Percentiles rank a stretch among this genome's conserved stretches.
Conservation (phyloP, 1,140 invertebrate genomes). For the Daktulosphaira vitifoliae region DNA sequence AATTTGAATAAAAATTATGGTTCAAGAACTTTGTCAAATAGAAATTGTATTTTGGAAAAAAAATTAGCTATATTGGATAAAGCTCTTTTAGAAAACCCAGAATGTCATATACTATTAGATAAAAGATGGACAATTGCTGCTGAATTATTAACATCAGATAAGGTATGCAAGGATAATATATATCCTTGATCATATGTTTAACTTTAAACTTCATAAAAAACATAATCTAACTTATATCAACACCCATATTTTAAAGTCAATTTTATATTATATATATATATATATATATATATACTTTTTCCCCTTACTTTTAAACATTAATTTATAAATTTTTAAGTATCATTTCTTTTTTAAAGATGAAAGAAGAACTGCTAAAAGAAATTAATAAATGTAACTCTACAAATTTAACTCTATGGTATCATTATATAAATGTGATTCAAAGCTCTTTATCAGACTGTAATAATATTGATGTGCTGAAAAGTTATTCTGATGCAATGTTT, state of each 20-base stretch:
- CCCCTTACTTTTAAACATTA: too few species aligned
- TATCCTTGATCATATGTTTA: too few species aligned
- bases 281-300: too few species aligned
- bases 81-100: slow-evolving; percentile 47
- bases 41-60: slow-evolving; percentile 45
- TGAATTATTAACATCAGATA: slow-evolving; percentile 48
- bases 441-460: slow-evolving; percentile 24
- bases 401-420: slow-evolving; percentile 42
- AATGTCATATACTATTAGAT: slow-evolving; percentile 45
- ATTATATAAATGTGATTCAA: slow-evolving; percentile 41
- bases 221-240: too few species aligned
- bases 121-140: slow-evolving; percentile 47
- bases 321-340: too few species aligned
- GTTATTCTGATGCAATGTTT: slow-evolving; percentile 33
- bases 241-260: too few species aligned
- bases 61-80: slow-evolving; percentile 52
- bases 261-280: too few species aligned
- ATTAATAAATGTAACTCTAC: slow-evolving; percentile 36
- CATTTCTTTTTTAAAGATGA: too few species aligned
- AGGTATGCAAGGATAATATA: slow-evolving; percentile 32
- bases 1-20: slow-evolving; percentile 45
- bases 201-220: too few species aligned
- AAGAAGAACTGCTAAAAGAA: slow-evolving; percentile 18
- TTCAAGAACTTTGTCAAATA: slow-evolving; percentile 44
- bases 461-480: slow-evolving; percentile 17